Evolutionary conservation across 2,113 vertebrate species (phyloP), one percentile per base, ranked within the genome.

Genomic region (Regulus satrapa): DNA sequence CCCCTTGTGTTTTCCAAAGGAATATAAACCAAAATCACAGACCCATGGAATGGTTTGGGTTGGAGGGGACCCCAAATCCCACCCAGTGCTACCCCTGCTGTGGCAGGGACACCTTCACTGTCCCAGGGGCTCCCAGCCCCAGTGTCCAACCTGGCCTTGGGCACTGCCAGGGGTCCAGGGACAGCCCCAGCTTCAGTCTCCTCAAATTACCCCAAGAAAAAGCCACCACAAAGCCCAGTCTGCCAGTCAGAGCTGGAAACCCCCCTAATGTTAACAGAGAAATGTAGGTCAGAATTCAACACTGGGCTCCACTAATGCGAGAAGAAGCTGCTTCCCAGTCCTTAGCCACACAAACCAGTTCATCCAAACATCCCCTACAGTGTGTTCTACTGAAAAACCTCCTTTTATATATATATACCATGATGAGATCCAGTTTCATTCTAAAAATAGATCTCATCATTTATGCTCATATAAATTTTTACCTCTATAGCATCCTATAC

Each of bases 51-150:
- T 21, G 2, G 8, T 67, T 45, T 67, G 61, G 24, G 14, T 6
- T 10, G 13, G 13, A 29, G 0, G 3, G 4, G 13, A 45, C 19
- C 28, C 0, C 0, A 51, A 64, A 80, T 0, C 8, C 3, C 41
- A 1, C 0, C 26, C 34, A 25, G 4, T 16, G 1, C 26, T 43
- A 43, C 20, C 25, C 19, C 66, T 3, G 34, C 55, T 29, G 26
- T 55, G 66, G 41, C 41, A 64, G 51, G 36, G 43, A 66, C 76
- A 51, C 23, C 61, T 89, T 0, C 61, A 7, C n/a, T 38, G 24
- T 12, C 7, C 77, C 52, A 74, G 66, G 8, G 16, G 26, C 21
- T 66, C 36, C 55, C 2, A 40, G 13, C 41, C 34, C 66, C 7
- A 29, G 1, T 43, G 9, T 36, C 58, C 68, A 66, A 0, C 52